Conservation (phyloP, 2,113 vertebrate species). For the Prolemur simus region DNA sequence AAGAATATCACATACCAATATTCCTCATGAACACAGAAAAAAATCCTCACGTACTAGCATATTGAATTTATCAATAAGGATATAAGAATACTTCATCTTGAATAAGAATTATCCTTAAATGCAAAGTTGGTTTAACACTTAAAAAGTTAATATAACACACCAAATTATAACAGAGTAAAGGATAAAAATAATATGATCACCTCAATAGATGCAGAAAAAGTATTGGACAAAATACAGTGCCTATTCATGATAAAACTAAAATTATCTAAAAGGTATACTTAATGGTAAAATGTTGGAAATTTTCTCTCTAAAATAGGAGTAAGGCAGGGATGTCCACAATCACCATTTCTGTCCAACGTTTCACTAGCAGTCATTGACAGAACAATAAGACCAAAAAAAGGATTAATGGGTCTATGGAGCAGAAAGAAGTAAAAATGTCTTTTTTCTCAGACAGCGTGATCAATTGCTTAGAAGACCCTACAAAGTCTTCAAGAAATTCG, state of each 20-base stretch:
- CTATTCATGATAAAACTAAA: neutral
- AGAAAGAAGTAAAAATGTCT: neutral
- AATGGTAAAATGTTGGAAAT: neutral
- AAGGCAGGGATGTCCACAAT: neutral
- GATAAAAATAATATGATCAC: neutral
- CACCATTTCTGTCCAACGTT: neutral
- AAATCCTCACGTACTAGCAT: neutral
- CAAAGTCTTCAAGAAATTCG: neutral
- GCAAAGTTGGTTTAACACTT: neutral
- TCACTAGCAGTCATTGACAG: no score
- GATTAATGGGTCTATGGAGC: neutral
- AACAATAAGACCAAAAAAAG: neutral
- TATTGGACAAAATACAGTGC: neutral
- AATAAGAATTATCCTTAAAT: neutral
- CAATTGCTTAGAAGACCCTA: neutral
- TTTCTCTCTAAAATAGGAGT: neutral
- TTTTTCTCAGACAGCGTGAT: neutral
- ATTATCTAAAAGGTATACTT: neutral
- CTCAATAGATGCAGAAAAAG: neutral
- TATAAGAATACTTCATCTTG: neutral
- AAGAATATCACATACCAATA: neutral
- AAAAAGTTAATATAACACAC: neutral
- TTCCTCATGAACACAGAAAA: neutral
- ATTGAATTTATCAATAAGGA: neutral
- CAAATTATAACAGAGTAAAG: neutral